Conservation (phyloP, 2,888 invertebrate genomes). For the Synergus japonicus region DNA sequence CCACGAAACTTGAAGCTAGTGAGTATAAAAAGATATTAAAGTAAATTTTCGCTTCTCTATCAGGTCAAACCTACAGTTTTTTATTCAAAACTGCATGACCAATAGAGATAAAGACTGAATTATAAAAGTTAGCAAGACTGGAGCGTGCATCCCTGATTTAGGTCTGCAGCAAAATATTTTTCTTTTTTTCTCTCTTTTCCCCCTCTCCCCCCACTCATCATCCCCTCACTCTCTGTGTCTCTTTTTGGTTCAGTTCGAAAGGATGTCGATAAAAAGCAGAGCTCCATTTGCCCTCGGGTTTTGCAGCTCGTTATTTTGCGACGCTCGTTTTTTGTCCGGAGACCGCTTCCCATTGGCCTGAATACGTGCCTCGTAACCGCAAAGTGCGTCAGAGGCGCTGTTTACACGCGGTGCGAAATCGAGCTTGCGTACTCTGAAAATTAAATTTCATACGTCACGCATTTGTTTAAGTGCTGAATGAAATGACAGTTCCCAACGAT, state of each 20-base stretch:
- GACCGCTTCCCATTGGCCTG: background rate
- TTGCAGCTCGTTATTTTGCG: background rate
- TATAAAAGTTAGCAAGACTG: background rate
- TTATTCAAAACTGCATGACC: background rate
- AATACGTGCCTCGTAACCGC: background rate
- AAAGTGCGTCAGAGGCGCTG: background rate
- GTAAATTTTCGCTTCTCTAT: no score
- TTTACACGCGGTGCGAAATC: background rate
- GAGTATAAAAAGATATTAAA: no score
- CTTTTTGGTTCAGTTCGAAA: background rate
- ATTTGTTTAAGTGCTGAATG: background rate
- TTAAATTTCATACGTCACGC: constrained; percentile 1
- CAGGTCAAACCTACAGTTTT: background rate
- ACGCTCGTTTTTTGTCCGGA: background rate
- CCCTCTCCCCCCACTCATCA: background rate
- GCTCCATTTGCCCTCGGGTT: background rate
- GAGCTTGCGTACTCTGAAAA: background rate
- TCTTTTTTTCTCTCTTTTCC: no score
- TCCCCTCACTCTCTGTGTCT: background rate
- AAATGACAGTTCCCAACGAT: background rate
- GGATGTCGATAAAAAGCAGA: background rate
- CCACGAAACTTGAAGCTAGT: no score
- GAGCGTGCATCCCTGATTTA: background rate
- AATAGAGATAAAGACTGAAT: background rate
- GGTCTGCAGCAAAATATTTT: background rate